phyloP scores from a whole-genome alignment of 2,888 invertebrate genomes.

The Ichneumoninae sp. region DNA sequence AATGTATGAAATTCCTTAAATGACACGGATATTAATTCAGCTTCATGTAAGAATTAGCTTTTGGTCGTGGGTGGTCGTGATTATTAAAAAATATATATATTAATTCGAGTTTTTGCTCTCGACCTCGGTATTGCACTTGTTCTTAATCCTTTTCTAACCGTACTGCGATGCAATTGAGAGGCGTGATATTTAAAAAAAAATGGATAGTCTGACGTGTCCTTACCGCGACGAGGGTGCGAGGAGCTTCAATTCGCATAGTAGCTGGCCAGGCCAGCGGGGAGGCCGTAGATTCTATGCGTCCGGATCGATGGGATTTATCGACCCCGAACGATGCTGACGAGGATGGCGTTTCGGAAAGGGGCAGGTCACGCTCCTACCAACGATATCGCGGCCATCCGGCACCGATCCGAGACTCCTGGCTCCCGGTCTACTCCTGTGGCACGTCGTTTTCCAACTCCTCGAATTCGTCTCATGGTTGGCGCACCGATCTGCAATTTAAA shows the following conservation, averaged over 20 bases:
- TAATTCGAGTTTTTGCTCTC: background rate
- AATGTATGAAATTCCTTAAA: too few relatives aligned
- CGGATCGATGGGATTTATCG: constrained; percentile 77
- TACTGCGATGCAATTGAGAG: background rate
- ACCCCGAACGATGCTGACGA: constrained; percentile 74
- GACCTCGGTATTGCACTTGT: background rate
- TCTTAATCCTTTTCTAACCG: background rate
- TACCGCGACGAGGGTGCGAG: constrained; percentile 91
- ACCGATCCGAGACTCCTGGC: constrained; percentile 73
- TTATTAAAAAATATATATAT: background rate
- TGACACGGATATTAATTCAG: too few relatives aligned
- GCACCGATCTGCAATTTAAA: constrained; percentile 65
- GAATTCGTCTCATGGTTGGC: constrained; percentile 79
- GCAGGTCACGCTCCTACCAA: constrained; percentile 31
- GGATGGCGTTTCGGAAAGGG: constrained; percentile 66
- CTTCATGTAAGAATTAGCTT: too few relatives aligned
- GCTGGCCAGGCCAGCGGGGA: constrained; percentile 88
- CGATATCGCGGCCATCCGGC: constrained; percentile 38
- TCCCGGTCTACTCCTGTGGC: constrained; percentile 77
- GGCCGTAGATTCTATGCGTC: constrained; percentile 82
- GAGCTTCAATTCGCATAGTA: constrained; percentile 92
- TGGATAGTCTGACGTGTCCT: constrained; percentile 80
- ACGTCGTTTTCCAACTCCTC: constrained; percentile 69
- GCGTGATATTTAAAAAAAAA: background rate
- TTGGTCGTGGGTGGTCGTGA: too few relatives aligned